These are phyloP conservation scores for Perccottus glenii DNA, from an alignment of 2,113 vertebrate genomes.

Conservation along the genomic window DNA sequence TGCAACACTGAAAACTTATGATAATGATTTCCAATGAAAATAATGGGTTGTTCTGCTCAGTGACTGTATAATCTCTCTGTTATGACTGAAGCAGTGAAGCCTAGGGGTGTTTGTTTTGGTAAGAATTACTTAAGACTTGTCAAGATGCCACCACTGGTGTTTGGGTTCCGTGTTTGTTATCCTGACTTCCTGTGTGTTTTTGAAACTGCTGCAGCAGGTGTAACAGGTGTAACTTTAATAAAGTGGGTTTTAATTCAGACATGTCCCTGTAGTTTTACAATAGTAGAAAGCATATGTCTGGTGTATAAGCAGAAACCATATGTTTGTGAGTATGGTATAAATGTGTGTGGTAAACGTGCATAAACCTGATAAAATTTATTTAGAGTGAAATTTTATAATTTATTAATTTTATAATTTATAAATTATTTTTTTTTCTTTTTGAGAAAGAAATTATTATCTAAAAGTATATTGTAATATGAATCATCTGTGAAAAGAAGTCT, in stretches of 20 bases:
- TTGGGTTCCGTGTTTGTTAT: conserved; percentile 74
- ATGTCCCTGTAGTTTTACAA: conserved; percentile 27
- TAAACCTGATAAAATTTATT: too few species aligned
- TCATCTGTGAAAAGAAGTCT: too few species aligned
- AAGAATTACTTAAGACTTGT: conserved; percentile 83
- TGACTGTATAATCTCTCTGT: conserved; percentile 54
- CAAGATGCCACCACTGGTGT: conserved; percentile 79
- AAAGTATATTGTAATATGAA: too few species aligned
- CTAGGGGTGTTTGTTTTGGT: conserved; percentile 81
- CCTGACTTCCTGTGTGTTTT: conserved; percentile 82
- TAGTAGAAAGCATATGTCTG: conserved; percentile 15
- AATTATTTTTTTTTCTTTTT: too few species aligned
- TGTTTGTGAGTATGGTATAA: neutral
- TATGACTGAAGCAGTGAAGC: conserved; percentile 79
- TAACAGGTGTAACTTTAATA: conserved; percentile 63
- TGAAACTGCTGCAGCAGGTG: conserved; percentile 81
- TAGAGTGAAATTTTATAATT: too few species aligned
- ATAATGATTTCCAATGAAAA: conserved; percentile 9
- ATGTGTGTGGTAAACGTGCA: too few species aligned
- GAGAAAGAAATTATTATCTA: too few species aligned
- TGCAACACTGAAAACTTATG: too few species aligned
- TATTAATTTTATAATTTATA: too few species aligned
- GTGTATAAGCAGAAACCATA: conserved; percentile 4
- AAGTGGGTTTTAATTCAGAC: conserved; percentile 49
- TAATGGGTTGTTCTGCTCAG: conserved; percentile 30